A percentile compares a stretch with the other conserved stretches of the same genome.
These are phyloP conservation scores for Incurvaria masculella DNA, from an alignment of 2,888 invertebrate species.

Conservation along the genomic window DNA sequence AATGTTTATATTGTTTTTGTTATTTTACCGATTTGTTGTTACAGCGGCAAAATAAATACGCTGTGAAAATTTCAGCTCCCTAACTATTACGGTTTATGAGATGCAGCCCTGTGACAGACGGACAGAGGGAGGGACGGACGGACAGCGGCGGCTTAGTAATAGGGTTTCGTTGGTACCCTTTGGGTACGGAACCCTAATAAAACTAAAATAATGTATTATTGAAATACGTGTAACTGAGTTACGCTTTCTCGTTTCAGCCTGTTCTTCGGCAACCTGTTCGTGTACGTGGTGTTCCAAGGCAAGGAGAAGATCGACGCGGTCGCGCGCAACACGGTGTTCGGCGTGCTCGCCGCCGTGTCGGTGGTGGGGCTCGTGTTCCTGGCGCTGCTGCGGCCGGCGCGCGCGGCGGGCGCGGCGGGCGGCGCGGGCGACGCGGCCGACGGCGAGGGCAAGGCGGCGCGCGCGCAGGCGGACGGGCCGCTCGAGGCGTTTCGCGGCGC, in stretches of 20 bases:
- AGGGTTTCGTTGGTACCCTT: too few species aligned
- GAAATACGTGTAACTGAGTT: too few species aligned
- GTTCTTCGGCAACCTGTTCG: conserved; percentile 93
- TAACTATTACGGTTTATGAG: too few species aligned
- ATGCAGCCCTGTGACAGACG: too few species aligned
- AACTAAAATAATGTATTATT: too few species aligned
- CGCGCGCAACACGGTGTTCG: conserved; percentile 77
- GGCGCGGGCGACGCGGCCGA: conserved; percentile 32
- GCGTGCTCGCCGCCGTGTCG: conserved; percentile 71
- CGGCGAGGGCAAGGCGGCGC: conserved; percentile 46
- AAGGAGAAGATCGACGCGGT: conserved; percentile 66
- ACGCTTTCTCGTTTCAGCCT: conserved; percentile 73
- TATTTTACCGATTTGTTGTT: too few species aligned
- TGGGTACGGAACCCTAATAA: too few species aligned
- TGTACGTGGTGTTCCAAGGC: conserved; percentile 87
- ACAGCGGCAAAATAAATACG: too few species aligned
- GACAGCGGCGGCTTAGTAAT: too few species aligned
- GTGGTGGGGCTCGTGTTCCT: conserved; percentile 69
- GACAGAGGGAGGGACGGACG: too few species aligned
- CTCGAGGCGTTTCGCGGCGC: conserved; percentile 72
- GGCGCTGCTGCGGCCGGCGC: conserved; percentile 58
- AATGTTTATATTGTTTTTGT: too few species aligned
- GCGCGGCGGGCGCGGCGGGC: conserved; percentile 28
- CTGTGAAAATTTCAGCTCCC: too few species aligned
- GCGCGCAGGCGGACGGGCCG: conserved; percentile 52